Evolutionary conservation across 2,888 invertebrate genomes (phyloP).

Genomic region (Mantis religiosa): DNA sequence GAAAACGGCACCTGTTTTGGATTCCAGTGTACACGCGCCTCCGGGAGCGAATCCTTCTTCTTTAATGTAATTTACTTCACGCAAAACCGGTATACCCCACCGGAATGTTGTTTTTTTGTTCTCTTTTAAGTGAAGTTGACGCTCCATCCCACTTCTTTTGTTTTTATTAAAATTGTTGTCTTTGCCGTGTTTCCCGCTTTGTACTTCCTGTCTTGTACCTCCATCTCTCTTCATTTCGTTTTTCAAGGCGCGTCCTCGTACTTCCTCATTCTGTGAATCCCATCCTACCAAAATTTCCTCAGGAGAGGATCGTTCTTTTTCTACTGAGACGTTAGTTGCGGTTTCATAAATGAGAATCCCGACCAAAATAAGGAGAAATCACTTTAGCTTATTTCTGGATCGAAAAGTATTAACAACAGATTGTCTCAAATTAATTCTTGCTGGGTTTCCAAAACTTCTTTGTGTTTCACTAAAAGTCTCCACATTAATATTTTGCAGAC

Average conservation of each 20-base stretch:
- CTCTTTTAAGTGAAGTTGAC: not conserved
- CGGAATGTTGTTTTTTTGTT: not conserved
- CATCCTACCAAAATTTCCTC: not conserved
- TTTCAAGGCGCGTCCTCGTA: not conserved
- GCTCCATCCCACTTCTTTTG: not conserved
- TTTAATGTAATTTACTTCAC: not conserved
- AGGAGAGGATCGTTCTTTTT: not conserved
- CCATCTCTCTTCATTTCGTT: not conserved
- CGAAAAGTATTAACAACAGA: too few species aligned
- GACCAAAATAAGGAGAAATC: too few species aligned
- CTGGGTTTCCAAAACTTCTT: too few species aligned
- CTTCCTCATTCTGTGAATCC: not conserved
- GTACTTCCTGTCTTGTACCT: not conserved
- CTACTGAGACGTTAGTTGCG: not conserved
- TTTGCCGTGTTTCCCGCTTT: not conserved
- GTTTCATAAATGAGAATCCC: not conserved
- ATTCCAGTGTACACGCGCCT: not conserved
- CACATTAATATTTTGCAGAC: too few species aligned
- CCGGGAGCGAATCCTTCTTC: not conserved
- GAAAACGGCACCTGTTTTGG: not conserved
- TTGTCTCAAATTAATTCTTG: too few species aligned
- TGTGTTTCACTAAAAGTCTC: too few species aligned
- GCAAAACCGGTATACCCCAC: not conserved
- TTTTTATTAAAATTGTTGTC: not conserved
- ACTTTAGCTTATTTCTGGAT: too few species aligned